Evolutionary conservation across 2,113 vertebrate genomes (phyloP).

Genomic region (Colius striatus): DNA sequence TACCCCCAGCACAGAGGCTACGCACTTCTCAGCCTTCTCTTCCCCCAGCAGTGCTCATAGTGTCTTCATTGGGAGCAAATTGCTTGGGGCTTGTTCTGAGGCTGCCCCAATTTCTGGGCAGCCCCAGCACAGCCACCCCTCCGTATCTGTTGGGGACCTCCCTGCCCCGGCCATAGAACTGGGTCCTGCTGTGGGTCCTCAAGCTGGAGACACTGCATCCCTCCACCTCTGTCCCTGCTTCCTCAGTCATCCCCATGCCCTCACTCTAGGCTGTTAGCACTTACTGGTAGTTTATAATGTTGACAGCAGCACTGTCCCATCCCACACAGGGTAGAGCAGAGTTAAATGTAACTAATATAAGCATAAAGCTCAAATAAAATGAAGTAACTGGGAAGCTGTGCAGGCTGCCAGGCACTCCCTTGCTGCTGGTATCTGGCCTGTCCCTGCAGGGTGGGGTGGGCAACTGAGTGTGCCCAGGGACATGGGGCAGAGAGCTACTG

Average conservation of each 20-base stretch:
- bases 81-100: background rate
- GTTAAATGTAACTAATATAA: background rate
- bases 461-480: background rate
- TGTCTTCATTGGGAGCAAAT: too few relatives aligned
- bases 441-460: background rate
- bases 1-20: background rate
- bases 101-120: rapidly evolving
- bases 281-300: rapidly evolving
- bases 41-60: background rate
- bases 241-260: background rate
- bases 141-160: rapidly evolving
- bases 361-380: background rate
- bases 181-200: background rate
- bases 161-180: background rate
- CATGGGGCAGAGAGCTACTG: rapidly evolving
- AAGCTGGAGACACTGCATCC: background rate
- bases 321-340: background rate
- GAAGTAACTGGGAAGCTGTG: background rate
- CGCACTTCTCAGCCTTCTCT: background rate
- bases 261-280: background rate
- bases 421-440: background rate
- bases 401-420: background rate
- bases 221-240: background rate
- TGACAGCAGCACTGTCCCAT: background rate
- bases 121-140: background rate